Evolutionary conservation across 2,888 invertebrate genomes (phyloP), one percentile per base, ranked within the genome.

Genomic region (Melinaea marsaeus): DNA sequence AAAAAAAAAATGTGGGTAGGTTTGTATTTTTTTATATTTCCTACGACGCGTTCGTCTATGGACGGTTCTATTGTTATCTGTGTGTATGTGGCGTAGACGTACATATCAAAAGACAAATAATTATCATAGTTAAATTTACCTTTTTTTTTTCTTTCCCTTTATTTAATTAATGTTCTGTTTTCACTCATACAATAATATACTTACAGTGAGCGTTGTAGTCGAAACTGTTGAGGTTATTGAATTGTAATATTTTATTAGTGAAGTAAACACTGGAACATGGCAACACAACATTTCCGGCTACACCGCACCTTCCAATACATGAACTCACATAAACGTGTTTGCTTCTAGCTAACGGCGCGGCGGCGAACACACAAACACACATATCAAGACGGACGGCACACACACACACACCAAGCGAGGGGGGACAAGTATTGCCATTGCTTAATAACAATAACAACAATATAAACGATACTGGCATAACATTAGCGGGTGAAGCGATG

Each of bases 51-150:
- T 51, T 37, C 33, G 13, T 33, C 57, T 33, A 42, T 11, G 54
- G 35, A 48, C 35, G 34, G 34, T 56, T 34, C 47, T 68, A 68
- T 64, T 69, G 59, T 68, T 66, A 42, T 42, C 2, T 42, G 42
- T 71, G 66, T 65, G 69, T 66, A 67, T 69, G 68, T 67, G 71
- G 78, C 67, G 72, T 74, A 80, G 76, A 69, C 67, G 63, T 78
- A 88, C 89, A 90, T 90, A 89, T 90, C 89, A 89, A 75, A 75
- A 76, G 88, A 89, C 88, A 90, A 88, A 88, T 88, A 87, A 87
- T 77, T 74, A 77, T 74, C 69, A 66, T 48, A 47, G 33, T 48
- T 13, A 47, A 62, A 63, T 60, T 47, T 69, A 66, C 63, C 58
- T 51, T 60, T 58, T 55, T 55, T 33, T 48, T 63, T 65, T 55